A percentile compares a stretch with the other conserved stretches of the same genome.
phyloP scores from a whole-genome alignment of 2,888 invertebrate species.

The Eilema griseolum region DNA sequence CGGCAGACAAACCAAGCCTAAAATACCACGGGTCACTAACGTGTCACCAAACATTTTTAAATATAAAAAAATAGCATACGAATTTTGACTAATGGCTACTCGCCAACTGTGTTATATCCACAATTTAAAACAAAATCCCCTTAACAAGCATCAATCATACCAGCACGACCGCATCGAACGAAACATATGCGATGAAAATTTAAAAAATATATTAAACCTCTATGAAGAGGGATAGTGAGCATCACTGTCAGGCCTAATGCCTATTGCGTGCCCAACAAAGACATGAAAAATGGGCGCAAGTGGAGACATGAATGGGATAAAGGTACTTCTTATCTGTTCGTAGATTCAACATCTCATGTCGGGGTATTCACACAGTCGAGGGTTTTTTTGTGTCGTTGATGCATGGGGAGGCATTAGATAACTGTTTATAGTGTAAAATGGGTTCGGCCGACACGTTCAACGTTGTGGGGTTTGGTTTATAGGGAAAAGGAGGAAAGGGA shows the following conservation, averaged over 20 bases:
- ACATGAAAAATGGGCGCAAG: conserved; percentile 82
- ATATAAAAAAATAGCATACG: conserved; percentile 9
- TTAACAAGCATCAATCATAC: conserved; percentile 50
- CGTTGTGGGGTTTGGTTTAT: conserved; percentile 15
- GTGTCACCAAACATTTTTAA: neutral
- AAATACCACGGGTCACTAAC: neutral
- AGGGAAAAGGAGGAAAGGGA: neutral
- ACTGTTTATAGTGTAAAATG: conserved; percentile 38
- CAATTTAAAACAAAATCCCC: conserved; percentile 31
- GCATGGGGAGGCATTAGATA: conserved; percentile 47
- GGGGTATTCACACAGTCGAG: conserved; percentile 64
- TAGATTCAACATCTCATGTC: conserved; percentile 69
- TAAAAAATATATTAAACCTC: conserved; percentile 66
- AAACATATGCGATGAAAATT: conserved; percentile 50
- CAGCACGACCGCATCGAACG: conserved; percentile 46
- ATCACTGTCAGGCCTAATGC: conserved; percentile 74
- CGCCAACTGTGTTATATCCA: conserved; percentile 28
- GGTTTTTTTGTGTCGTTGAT: conserved; percentile 51
- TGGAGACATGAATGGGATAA: conserved; percentile 78
- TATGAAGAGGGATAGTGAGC: conserved; percentile 66
- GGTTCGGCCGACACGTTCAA: conserved; percentile 22
- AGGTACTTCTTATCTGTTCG: conserved; percentile 79
- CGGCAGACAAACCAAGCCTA: neutral
- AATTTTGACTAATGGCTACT: conserved; percentile 35
- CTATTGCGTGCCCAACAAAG: conserved; percentile 78